Conservation (phyloP, 1,140 invertebrate species). For the Telenomus remus region DNA sequence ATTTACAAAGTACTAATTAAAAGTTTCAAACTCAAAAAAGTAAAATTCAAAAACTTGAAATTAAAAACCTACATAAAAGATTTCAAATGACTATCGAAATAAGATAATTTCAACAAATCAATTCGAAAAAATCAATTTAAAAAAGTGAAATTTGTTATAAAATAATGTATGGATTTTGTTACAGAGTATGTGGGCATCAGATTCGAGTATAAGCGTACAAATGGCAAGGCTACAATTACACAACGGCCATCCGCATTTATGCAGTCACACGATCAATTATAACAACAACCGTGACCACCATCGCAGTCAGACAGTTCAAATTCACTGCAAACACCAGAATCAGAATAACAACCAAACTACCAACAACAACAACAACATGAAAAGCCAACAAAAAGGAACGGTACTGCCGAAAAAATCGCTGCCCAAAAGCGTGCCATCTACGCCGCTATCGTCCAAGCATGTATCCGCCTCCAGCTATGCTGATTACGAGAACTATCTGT, state of each 20-base stretch:
- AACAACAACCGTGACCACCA: conserved; percentile 58
- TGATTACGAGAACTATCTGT: conserved; percentile 80
- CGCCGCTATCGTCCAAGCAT: conserved; percentile 70
- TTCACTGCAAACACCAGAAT: conserved; percentile 42
- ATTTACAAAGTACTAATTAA: too few relatives aligned
- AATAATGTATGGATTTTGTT: too few relatives aligned
- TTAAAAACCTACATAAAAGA: too few relatives aligned
- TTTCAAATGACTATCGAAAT: too few relatives aligned
- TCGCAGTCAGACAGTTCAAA: conserved; percentile 30
- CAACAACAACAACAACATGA: conserved; percentile 27
- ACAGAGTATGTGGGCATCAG: conserved; percentile 74
- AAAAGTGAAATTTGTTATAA: background rate
- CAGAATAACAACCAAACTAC: conserved; percentile 37
- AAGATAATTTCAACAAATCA: too few relatives aligned
- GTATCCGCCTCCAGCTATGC: conserved; percentile 72
- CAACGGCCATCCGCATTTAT: conserved; percentile 40
- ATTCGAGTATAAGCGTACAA: conserved; percentile 70
- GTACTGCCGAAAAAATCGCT: conserved; percentile 61
- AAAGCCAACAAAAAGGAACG: conserved; percentile 62
- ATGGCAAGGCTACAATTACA: conserved; percentile 71
- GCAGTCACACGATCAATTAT: conserved; percentile 30
- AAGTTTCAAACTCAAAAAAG: too few relatives aligned
- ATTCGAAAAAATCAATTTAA: too few relatives aligned
- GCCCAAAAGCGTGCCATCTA: conserved; percentile 71
- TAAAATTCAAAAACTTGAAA: conserved; percentile 3